Evolutionary conservation across 2,888 invertebrate species (phyloP).

Genomic region (Cheilosia vernalis): DNA sequence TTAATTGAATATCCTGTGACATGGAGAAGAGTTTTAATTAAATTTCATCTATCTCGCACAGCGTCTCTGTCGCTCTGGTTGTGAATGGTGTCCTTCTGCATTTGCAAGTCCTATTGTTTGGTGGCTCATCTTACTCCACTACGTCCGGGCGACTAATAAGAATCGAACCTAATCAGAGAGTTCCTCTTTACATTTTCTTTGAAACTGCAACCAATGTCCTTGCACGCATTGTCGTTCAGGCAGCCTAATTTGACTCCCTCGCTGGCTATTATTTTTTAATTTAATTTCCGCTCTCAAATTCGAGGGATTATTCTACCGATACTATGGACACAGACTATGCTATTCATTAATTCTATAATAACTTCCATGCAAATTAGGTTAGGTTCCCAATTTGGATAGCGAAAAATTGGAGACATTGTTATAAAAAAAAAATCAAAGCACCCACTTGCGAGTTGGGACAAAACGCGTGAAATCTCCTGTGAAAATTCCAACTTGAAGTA

Average conservation of each 20-base stretch:
- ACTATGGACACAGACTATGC: background rate
- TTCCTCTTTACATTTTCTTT: background rate
- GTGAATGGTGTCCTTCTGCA: constrained; percentile 16
- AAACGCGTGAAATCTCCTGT: too few relatives aligned
- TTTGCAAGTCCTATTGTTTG: constrained; percentile 43
- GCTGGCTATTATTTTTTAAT: constrained; percentile 8
- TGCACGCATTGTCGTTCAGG: background rate
- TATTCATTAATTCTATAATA: constrained; percentile 13
- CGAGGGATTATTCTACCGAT: background rate
- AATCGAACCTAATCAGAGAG: background rate
- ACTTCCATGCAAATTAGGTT: constrained; percentile 1
- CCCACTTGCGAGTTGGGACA: too few relatives aligned
- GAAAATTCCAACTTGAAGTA: too few relatives aligned
- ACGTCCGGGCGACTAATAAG: constrained; percentile 3
- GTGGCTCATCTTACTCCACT: constrained; percentile 3
- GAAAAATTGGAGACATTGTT: background rate
- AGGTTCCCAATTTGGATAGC: background rate
- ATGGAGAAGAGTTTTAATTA: constrained; percentile 29
- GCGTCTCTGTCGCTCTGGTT: background rate
- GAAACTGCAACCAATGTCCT: background rate
- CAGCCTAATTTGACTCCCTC: background rate
- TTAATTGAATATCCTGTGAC: constrained; percentile 35
- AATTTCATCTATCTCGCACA: constrained; percentile 25
- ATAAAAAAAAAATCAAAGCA: too few relatives aligned
- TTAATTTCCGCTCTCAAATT: background rate